Evolutionary conservation across 2,888 invertebrate genomes (phyloP).

Genomic region (Lepetodrilus schrolli): DNA sequence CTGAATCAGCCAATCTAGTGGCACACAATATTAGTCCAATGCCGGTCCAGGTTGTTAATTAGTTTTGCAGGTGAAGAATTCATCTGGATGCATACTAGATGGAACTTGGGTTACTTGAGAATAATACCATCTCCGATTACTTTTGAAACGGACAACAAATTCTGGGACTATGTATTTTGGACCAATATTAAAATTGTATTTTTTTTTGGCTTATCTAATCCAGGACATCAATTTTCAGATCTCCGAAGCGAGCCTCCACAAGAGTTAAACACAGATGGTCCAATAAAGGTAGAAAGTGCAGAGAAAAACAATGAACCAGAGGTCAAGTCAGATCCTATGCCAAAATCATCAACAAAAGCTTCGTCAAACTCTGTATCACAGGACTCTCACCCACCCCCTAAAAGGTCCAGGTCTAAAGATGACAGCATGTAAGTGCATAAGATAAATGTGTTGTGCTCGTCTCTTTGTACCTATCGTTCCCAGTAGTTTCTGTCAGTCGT

Average conservation of each 20-base stretch:
- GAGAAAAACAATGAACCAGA: not conserved
- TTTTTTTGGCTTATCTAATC: not conserved
- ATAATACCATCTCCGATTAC: not conserved
- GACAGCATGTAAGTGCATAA: not conserved
- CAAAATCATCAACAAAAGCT: not conserved
- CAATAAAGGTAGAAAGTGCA: not conserved
- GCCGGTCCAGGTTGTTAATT: too few relatives aligned
- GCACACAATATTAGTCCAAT: too few relatives aligned
- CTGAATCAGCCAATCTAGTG: too few relatives aligned
- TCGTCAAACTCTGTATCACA: not conserved
- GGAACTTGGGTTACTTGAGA: not conserved
- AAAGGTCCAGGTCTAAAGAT: not conserved
- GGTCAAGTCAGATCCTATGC: not conserved
- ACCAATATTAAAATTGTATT: too few relatives aligned
- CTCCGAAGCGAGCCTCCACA: constrained; percentile 30
- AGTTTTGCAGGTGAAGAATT: too few relatives aligned
- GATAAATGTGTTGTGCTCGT: not conserved
- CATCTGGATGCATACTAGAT: too few relatives aligned
- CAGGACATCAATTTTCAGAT: not conserved
- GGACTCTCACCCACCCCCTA: too few relatives aligned
- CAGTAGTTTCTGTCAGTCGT: too few relatives aligned
- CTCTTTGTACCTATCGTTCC: too few relatives aligned
- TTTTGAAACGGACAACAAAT: too few relatives aligned
- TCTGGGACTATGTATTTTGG: too few relatives aligned
- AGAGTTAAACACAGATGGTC: constrained; percentile 24